Conservation (phyloP, 2,888 invertebrate genomes). For the Barypeithes pellucidus region DNA sequence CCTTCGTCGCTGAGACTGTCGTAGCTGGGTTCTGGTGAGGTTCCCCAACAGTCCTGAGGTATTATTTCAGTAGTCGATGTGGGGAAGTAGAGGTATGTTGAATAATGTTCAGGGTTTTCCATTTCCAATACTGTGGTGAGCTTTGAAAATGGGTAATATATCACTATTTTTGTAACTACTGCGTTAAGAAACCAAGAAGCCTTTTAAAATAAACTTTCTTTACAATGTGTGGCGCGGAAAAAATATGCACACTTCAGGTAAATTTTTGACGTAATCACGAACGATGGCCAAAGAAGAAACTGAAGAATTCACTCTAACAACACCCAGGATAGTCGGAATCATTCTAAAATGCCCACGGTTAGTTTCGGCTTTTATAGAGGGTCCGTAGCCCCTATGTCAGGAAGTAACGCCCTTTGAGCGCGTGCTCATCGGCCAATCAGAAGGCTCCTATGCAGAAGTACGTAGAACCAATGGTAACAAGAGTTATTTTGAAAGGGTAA, state of each 20-base stretch:
- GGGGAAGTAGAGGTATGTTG: constrained; percentile 48
- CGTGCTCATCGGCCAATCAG: constrained; percentile 49
- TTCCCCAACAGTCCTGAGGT: constrained; percentile 50
- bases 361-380: constrained; percentile 46
- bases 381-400: constrained; percentile 26
- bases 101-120: constrained; percentile 54
- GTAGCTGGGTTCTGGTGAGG: constrained; percentile 50
- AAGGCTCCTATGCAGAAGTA: constrained; percentile 16
- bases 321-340: constrained; percentile 32
- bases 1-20: constrained; percentile 51
- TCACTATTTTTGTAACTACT: background rate
- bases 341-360: constrained; percentile 29
- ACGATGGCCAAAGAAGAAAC: constrained; percentile 14
- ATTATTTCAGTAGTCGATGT: constrained; percentile 24
- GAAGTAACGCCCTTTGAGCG: constrained; percentile 49
- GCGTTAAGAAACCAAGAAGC: too few relatives aligned
- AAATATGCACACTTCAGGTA: background rate
- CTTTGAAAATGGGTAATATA: background rate
- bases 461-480: constrained; percentile 31
- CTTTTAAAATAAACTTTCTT: background rate
- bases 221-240: background rate
- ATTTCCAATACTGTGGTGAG: constrained; percentile 1
- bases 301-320: constrained; percentile 28
- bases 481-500: constrained; percentile 30
- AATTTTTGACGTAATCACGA: constrained; percentile 24